Base-by-base conservation (phyloP, 2,888 invertebrate species). In the Alentia gelatinosa region DNA sequence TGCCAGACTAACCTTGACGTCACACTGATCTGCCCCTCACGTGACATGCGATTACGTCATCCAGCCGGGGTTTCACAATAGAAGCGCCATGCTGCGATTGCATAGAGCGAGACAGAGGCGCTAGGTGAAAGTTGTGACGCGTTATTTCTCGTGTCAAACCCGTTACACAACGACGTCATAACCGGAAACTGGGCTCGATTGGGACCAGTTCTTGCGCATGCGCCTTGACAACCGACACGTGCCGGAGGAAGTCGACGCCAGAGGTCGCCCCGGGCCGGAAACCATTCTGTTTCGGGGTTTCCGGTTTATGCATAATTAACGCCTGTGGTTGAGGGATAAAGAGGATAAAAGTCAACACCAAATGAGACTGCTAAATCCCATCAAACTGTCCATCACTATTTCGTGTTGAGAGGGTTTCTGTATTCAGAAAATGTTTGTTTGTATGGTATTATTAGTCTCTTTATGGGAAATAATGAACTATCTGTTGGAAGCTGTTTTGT, bases 101-200 rank as follows among this genome's bases (percentile, higher is more conserved):
- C 30, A 68, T 26, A 68, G 30, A 12, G 68, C 19, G 56, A 26
- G 15, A 15, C 15, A 63, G 63, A n/a, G 19, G n/a, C 63, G 63
- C 26, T 26, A 19, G 30, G 68, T 30, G 33, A 68, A 68, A 68
- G 68, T 68, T 68, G 30, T 30, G 68, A 30, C 68, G 68, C 30
- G n/a, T 83, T 39, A 83, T 83, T 83, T 40, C 37, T 40, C 83
- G 83, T 83, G 83, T 83, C 83, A 83, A 83, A 83, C 39, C 83
- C 68, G 68, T 68, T 83, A 83, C 39, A 83, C 83, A 83, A 40
- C 26, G 35, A 83, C 39, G 83, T 40, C 83, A 83, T 35, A 39
- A 9, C 37, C 83, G 83, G 83, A 83, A 40, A 26, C 39, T 37
- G 39, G 26, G 26, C 37, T 33, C 75, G 83, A 7, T 39, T n/a